Conservation (phyloP, 2,113 vertebrate genomes). For the Perognathus longimembris region DNA sequence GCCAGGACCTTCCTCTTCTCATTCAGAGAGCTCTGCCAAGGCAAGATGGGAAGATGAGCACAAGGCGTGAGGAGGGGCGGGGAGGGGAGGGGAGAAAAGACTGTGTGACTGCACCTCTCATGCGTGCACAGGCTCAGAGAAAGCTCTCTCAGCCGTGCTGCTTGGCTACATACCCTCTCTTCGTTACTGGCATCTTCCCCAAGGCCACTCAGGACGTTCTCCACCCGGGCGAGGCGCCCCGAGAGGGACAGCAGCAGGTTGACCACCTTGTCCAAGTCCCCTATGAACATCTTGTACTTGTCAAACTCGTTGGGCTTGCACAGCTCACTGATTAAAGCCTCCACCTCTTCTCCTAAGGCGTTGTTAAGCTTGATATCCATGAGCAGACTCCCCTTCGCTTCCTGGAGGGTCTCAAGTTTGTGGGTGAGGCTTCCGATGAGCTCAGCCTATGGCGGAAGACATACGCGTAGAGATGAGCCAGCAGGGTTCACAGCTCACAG, state of each 20-base stretch:
- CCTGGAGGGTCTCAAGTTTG: slow-evolving; percentile 90
- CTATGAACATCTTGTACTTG: slow-evolving; percentile 97
- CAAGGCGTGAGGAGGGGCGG: neutral
- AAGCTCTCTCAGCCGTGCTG: fast-evolving
- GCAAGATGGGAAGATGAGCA: slow-evolving; percentile 49
- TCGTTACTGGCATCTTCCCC: slow-evolving; percentile 86
- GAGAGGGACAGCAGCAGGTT: slow-evolving; percentile 97
- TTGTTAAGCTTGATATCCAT: slow-evolving; percentile 91
- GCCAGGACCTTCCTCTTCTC: slow-evolving; percentile 93
- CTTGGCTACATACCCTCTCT: slow-evolving; percentile 90
- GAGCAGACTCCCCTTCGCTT: slow-evolving; percentile 90
- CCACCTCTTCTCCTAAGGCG: slow-evolving; percentile 89
- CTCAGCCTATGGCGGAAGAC: slow-evolving; percentile 87
- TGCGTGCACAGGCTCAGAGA: neutral
- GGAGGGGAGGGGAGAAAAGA: neutral
- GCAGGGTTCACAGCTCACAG: too few relatives aligned
- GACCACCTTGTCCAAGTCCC: slow-evolving; percentile 96
- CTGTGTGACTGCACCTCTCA: neutral
- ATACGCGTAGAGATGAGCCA: slow-evolving; percentile 35
- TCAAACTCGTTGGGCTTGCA: slow-evolving; percentile 96
- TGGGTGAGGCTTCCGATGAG: slow-evolving; percentile 91
- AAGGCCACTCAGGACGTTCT: slow-evolving; percentile 90
- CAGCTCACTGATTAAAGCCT: slow-evolving; percentile 88
- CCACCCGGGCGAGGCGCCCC: slow-evolving; percentile 93
- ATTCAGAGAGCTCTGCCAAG: slow-evolving; percentile 90